Conservation (phyloP, 2,113 vertebrate genomes). For the Lepidothrix coronata region DNA sequence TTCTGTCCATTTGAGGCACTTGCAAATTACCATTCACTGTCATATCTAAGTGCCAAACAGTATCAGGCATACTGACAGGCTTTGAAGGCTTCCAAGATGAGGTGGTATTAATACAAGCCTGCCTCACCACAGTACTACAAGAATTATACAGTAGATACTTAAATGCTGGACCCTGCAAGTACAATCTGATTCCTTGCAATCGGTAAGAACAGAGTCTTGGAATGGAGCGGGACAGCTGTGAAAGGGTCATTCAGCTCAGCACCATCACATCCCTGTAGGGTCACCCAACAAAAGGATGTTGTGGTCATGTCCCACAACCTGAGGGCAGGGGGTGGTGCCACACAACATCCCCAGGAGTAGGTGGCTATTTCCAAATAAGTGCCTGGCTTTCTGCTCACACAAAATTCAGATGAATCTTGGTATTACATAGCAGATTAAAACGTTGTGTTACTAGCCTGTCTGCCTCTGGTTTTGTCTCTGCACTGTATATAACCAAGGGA, state of each 20-base stretch:
- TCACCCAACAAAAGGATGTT: neutral
- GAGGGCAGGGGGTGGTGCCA: neutral
- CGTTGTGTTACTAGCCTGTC: fast-evolving
- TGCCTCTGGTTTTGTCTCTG: neutral
- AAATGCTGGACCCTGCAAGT: neutral
- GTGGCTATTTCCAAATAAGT: neutral
- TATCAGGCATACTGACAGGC: slow-evolving; percentile 60
- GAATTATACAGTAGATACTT: slow-evolving; percentile 10
- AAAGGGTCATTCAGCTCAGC: neutral
- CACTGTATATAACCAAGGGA: neutral
- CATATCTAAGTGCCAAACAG: slow-evolving; percentile 57
- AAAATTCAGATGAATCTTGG: neutral
- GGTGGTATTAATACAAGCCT: slow-evolving; percentile 55
- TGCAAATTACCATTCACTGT: slow-evolving; percentile 70
- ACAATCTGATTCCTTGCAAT: neutral
- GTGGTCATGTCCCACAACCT: fast-evolving
- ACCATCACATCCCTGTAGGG: neutral
- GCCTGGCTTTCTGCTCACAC: neutral
- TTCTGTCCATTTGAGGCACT: slow-evolving; percentile 60
- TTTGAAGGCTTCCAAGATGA: slow-evolving; percentile 65
- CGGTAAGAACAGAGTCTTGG: neutral
- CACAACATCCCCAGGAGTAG: neutral
- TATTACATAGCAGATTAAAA: neutral
- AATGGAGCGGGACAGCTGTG: neutral
- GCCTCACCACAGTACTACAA: slow-evolving; percentile 1